Conservation (phyloP, 2,113 vertebrate species). For the Miniopterus natalensis region DNA sequence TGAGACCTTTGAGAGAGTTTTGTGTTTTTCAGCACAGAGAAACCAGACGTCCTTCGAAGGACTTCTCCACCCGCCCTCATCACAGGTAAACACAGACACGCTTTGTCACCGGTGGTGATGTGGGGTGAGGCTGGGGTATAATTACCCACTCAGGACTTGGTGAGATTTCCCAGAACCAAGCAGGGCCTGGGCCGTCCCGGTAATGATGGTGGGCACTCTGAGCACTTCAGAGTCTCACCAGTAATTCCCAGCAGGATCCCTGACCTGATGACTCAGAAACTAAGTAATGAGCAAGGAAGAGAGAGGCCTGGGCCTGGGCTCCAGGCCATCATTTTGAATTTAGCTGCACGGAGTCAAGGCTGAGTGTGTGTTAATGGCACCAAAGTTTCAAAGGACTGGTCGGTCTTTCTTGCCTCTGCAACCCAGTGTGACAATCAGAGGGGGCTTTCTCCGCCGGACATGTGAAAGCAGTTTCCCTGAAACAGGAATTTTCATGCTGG, state of each 20-base stretch:
- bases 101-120: background rate
- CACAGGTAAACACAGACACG: background rate
- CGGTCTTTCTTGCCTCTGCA: background rate
- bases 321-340: background rate
- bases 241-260: background rate
- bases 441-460: background rate
- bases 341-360: background rate
- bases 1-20: background rate
- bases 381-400: background rate
- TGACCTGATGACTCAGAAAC: background rate
- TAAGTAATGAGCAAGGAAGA: background rate
- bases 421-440: background rate
- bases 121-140: background rate
- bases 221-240: background rate
- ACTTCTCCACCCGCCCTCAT: background rate
- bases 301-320: background rate
- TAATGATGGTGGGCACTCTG: background rate
- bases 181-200: background rate
- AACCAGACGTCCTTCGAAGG: background rate
- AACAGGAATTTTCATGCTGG: background rate
- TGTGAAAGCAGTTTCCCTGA: background rate
- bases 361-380: no score
- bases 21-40: background rate
- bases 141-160: conserved; percentile 1
- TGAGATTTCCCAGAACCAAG: conserved; percentile 49